Evolutionary conservation across 2,113 vertebrate species (phyloP).

Genomic region (Alces alces): DNA sequence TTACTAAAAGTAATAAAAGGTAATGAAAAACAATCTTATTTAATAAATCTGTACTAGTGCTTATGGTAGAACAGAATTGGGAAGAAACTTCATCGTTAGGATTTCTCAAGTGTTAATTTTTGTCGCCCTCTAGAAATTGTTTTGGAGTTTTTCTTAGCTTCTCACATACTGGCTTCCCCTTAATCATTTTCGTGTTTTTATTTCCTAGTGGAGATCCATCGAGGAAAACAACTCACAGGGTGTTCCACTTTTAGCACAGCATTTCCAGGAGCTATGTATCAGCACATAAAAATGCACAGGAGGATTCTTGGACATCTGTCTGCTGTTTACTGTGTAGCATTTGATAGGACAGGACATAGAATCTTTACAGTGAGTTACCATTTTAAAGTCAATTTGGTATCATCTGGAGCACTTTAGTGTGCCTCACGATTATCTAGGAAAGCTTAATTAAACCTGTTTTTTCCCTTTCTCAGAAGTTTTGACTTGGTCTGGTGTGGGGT

Average conservation of each 20-base stretch:
- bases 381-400: not conserved
- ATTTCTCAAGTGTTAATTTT: not conserved
- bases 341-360: conserved; percentile 96
- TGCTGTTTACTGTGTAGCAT: conserved; percentile 98
- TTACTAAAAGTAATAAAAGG: not conserved
- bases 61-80: not conserved
- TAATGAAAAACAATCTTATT: not conserved
- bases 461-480: not conserved
- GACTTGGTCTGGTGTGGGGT: not conserved
- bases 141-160: conserved; percentile 21
- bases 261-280: conserved; percentile 93
- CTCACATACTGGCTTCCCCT: not conserved
- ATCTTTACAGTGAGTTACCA: conserved; percentile 95
- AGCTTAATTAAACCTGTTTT: not conserved
- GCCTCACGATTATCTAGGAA: not conserved
- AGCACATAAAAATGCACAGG: conserved; percentile 93
- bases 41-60: not conserved
- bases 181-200: conserved; percentile 63
- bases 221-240: conserved; percentile 92
- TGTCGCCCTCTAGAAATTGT: not conserved
- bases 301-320: conserved; percentile 98
- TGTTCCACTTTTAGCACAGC: conserved; percentile 88
- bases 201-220: conserved; percentile 89
- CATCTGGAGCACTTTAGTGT: not conserved
- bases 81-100: not conserved